Percentiles rank a stretch among this genome's conserved stretches.
Evolutionary conservation across 1,140 invertebrate species (phyloP).

Genomic region (Portunus trituberculatus): DNA sequence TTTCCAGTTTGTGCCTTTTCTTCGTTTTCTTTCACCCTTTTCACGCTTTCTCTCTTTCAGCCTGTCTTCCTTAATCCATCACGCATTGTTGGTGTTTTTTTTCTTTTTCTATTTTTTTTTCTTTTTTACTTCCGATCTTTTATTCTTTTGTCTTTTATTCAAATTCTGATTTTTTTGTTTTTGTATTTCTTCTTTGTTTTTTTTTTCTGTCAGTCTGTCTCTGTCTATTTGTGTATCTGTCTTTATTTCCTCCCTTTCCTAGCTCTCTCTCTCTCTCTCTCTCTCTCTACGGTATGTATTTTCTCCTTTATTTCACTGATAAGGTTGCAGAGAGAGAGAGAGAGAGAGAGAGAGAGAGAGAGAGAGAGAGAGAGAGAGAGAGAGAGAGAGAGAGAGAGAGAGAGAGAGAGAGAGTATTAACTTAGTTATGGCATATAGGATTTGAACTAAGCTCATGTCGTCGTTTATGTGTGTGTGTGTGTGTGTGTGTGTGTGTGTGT

Average conservation of each 20-base stretch:
- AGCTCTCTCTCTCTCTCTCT: too few relatives aligned
- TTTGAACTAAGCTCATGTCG: too few relatives aligned
- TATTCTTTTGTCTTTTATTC: not conserved
- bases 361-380: conserved; percentile 7
- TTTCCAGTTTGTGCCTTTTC: not conserved
- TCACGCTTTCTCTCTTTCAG: not conserved
- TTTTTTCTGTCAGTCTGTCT: not conserved
- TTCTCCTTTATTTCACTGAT: not conserved
- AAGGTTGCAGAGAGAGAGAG: not conserved
- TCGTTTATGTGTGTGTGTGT: too few relatives aligned
- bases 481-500: too few relatives aligned
- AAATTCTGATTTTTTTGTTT: not conserved
- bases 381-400: too few relatives aligned
- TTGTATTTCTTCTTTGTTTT: not conserved
- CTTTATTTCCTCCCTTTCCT: not conserved
- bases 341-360: conserved; percentile 20
- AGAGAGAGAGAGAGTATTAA: too few relatives aligned
- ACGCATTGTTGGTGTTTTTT: too few relatives aligned
- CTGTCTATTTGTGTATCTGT: not conserved
- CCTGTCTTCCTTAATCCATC: not conserved
- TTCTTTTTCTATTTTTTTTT: too few relatives aligned
- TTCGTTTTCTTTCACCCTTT: not conserved
- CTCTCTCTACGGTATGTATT: too few relatives aligned
- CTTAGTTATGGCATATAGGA: too few relatives aligned
- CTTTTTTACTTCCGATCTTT: not conserved